These are phyloP conservation scores for Darevskia nairensis DNA, from an alignment of 2,797 vertebrate genomes.

Conservation along the genomic window DNA sequence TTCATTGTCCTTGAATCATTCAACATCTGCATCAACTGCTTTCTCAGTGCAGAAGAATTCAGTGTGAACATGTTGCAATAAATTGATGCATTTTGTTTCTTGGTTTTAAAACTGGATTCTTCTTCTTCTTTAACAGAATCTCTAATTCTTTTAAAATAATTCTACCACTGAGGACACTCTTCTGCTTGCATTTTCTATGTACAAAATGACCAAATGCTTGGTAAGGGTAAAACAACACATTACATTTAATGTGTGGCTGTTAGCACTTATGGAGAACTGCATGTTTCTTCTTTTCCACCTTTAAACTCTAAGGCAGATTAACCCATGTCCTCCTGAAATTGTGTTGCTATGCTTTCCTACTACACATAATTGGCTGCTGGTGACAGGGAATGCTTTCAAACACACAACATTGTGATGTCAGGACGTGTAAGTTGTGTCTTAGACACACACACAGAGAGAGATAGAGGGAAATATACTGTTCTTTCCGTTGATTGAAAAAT, in stretches of 20 bases:
- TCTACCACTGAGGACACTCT: too few relatives aligned
- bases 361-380: background rate
- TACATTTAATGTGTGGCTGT: background rate
- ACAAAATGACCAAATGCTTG: background rate
- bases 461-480: background rate
- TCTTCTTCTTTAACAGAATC: too few relatives aligned
- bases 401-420: background rate
- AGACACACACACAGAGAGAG: background rate
- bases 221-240: background rate
- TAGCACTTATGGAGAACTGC: background rate
- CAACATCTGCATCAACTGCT: background rate
- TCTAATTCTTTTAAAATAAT: background rate
- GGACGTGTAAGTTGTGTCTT: background rate
- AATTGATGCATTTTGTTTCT: background rate
- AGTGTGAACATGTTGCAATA: background rate
- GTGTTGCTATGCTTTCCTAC: background rate
- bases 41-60: background rate
- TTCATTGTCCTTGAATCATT: background rate
- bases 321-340: background rate
- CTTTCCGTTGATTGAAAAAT: constrained; percentile 1
- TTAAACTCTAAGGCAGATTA: background rate
- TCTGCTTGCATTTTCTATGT: background rate
- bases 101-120: too few relatives aligned
- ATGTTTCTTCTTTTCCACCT: background rate
- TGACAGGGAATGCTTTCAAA: background rate